Evolutionary conservation across 2,113 vertebrate genomes (phyloP), one percentile per base, ranked within the genome.

Genomic region (Tretioscincus oriximinensis): DNA sequence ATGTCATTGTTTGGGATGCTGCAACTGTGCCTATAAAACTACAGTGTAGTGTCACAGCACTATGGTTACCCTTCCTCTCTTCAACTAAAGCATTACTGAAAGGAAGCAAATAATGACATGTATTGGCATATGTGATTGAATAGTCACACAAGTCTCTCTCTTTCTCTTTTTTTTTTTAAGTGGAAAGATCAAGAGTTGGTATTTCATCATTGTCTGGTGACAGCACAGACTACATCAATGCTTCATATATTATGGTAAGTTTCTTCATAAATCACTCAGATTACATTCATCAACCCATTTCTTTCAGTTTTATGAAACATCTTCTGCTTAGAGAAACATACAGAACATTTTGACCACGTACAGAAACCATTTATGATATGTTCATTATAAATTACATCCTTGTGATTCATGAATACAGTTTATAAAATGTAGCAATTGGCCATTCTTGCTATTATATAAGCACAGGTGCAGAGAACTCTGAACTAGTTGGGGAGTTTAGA

Each of bases 201-300:
- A 95, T 98, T 85, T 95, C 96, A 1, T 94, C 95, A 0, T 77
- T 94, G 4, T 93, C 91, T 6, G 96, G 94, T 69, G 97, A 98
- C 87, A 92, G 95, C 2, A 95, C 96, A 3, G 97, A 98, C 89
- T 98, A 98, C 91, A 98, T 99, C 72, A 98, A 99, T 78, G 98
- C 98, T 26, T 98, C 98, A 9, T 98, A 97, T 73, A 89, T 98
- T 68, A 91, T 96, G 91, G 98, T 98, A 88, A 47, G 21, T 70
- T 82, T 76, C 9, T 14, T 76, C 28, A 22, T 60, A 75, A 81
- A 75, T 28, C 49, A 69, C 26, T 69, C 8, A 58, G 45, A 68
- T 66, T 76, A 64, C 68, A 76, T 70, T 60, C 54, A 49, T 47
- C 26, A 14, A 21, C 26, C 35, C n/a, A 69, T 60, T 69, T 60